Base-by-base conservation (phyloP, 2,113 vertebrate genomes). In the Anhinga rufa region DNA sequence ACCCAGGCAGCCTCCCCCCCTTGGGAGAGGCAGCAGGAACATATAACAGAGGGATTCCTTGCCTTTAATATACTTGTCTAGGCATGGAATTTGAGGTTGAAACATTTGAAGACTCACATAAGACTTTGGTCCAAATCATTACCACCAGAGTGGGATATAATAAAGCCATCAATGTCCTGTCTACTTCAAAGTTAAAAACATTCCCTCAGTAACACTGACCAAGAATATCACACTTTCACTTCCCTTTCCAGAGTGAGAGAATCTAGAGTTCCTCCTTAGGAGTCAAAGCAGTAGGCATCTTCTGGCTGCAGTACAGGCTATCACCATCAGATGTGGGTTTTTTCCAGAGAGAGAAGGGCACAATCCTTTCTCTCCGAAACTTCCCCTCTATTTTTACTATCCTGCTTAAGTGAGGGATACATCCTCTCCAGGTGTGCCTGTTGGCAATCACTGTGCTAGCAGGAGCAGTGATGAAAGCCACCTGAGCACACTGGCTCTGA, bases 351-450 rank as follows among this genome's bases (percentile, higher is more conserved):
- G 9, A 72, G 11, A 72, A 55, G 9, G 4, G 20, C 6, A 34
- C 0, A 12, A 14, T 10, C 1, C 7, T 22, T 29, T 20, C 14
- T 3, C 20, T 72, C 9, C 4, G 31, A 38, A 28, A 0, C 8
- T 24, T 40, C 26, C 7, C 6, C 17, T 52, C n/a, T 55, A 1
- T 42, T 65, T 72, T 36, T 26, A 65, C 28, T 2, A 2, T 9
- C 3, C 9, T 66, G 8, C 12, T 38, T 25, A 68, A 60, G 2
- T 31, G 32, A 57, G 14, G 26, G 22, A 5, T 32, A 2, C 0
- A 2, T 29, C 11, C 16, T 62, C 65, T 62, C 31, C 40, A 74
- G 60, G 14, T 66, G 34, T n/a, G 38, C 11, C 29, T 48, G 10
- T 6, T 70, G 12, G 31, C 54, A 76, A 32, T 51, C 25, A 10